Evolutionary conservation across 2,113 vertebrate genomes (phyloP).

Genomic region (Vireo altiloquus): DNA sequence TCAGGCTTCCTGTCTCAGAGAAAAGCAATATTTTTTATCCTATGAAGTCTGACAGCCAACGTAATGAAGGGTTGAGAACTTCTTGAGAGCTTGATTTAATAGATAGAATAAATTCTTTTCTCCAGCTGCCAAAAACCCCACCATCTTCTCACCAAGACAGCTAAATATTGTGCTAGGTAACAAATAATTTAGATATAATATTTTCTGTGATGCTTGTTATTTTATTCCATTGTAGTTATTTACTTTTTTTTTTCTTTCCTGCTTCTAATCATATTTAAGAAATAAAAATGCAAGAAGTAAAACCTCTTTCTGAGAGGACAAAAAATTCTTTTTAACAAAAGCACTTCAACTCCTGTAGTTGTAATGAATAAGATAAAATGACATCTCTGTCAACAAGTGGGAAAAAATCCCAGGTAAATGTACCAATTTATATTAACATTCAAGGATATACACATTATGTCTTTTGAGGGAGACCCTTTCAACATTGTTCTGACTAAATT

Average conservation of each 20-base stretch:
- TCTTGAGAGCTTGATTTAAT: neutral
- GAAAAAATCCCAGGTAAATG: neutral
- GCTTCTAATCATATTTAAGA: neutral
- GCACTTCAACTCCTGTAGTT: neutral
- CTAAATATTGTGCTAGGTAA: neutral
- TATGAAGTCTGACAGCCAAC: neutral
- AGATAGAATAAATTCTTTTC: neutral
- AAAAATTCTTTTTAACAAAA: neutral
- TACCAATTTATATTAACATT: neutral
- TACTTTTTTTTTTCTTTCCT: neutral
- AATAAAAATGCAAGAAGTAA: neutral
- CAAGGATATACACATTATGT: neutral
- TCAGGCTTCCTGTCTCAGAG: neutral
- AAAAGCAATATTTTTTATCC: neutral
- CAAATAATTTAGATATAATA: neutral
- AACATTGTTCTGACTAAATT: neutral
- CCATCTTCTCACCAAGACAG: neutral
- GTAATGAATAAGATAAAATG: neutral
- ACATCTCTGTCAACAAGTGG: neutral
- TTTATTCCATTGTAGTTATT: neutral
- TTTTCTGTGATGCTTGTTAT: neutral
- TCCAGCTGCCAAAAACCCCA: neutral
- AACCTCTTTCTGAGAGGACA: neutral
- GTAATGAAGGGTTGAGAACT: neutral
- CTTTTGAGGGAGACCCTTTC: neutral